Evolutionary conservation across 1,140 invertebrate genomes (phyloP), one percentile per base, ranked within the genome.

Genomic region (Danaus plexippus): DNA sequence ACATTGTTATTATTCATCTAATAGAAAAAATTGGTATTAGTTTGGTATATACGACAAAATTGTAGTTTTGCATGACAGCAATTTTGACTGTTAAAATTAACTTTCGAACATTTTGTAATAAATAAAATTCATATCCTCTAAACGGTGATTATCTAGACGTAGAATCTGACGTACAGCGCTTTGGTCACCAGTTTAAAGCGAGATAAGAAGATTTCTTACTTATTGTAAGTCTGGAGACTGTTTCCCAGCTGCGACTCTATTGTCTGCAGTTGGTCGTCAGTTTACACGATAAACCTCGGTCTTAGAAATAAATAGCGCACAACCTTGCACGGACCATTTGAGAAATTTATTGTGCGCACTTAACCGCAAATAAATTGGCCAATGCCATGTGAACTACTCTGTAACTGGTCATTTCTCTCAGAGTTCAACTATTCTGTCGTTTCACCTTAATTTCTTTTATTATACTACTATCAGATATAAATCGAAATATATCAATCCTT

Each of bases 321-420:
- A 73, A 69, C 68, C 71, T 74, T 69, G 77, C 69, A 77, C 72
- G 77, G 79, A 63, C 82, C 75, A 80, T 85, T 84, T 76, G 69
- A 78, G 77, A 82, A 84, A 84, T 79, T 83, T 85, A 85, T 82
- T 73, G 80, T 73, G 73, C 75, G 76, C 80, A 82, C 76, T 85
- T 83, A 80, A 84, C 78, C 77, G 75, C 80, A 80, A 83, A 82
- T 84, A 85, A 84, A 85, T 84, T 80, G 80, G 73, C 69, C 71
- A 57, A 57, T 61, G 69, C 68, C 70, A 77, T 71, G 73, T 77
- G 75, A 75, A 72, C 62, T 67, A 65, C 67, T 57, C 67, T 71
- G 66, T 69, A 71, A 57, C 64, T 70, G 58, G 59, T 56, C 63
- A 67, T 67, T 71, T 55, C 62, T 70, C 41, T 9, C 54, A 52